These are phyloP conservation scores for Brienomyrus brachyistius DNA, from an alignment of 2,113 vertebrate genomes.

Conservation along the genomic window DNA sequence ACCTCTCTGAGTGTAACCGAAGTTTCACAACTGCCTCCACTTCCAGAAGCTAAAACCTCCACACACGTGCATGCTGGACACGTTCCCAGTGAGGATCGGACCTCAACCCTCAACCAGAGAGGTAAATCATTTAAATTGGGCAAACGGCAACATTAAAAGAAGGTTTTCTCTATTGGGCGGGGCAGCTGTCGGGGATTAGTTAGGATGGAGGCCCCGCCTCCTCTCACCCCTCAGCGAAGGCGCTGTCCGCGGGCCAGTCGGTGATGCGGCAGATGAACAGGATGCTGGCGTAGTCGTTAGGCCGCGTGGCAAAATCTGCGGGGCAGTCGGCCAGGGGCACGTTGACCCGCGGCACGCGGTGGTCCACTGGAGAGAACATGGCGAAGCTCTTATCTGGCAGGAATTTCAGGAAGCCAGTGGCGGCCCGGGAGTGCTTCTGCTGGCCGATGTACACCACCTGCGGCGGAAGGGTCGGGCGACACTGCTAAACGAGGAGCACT, in stretches of 20 bases:
- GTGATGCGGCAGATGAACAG: conserved; percentile 88
- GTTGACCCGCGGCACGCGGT: conserved; percentile 83
- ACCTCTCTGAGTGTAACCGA: not conserved
- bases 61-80: not conserved
- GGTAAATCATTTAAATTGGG: not conserved
- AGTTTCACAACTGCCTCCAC: not conserved
- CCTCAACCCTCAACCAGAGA: not conserved
- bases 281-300: conserved; percentile 70
- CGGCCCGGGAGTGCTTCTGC: conserved; percentile 87
- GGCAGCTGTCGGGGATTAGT: not conserved
- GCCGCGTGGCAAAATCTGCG: conserved; percentile 64
- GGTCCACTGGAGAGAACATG: conserved; percentile 90
- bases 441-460: conserved; percentile 92
- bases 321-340: conserved; percentile 82
- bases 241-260: conserved; percentile 80
- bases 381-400: conserved; percentile 81
- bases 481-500: not conserved
- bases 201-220: not conserved
- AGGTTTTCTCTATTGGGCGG: not conserved
- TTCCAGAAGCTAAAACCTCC: not conserved
- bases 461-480: conserved; percentile 12
- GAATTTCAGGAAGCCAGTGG: conserved; percentile 81
- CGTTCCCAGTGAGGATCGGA: not conserved
- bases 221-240: conserved; percentile 85
- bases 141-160: not conserved